Evolutionary conservation across 2,113 vertebrate species (phyloP).

Genomic region (Gymnobelideus leadbeateri): DNA sequence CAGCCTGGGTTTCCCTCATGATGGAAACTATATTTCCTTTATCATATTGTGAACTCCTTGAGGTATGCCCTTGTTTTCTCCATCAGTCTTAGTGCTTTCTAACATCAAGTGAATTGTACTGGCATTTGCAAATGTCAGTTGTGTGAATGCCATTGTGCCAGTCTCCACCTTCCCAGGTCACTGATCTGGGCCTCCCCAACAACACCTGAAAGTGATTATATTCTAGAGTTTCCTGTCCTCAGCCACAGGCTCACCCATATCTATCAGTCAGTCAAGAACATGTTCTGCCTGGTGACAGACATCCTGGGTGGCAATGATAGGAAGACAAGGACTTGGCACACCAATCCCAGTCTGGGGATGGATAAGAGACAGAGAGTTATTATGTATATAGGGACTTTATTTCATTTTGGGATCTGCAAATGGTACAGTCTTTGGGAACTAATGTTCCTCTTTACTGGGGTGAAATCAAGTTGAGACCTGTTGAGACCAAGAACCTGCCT

Average conservation of each 20-base stretch:
- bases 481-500: neutral
- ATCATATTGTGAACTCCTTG: neutral
- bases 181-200: neutral
- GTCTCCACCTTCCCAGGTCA: neutral
- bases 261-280: neutral
- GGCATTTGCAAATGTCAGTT: neutral
- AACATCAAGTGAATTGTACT: neutral
- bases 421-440: neutral
- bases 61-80: neutral
- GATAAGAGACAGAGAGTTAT: neutral
- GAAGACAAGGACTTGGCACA: neutral
- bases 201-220: neutral
- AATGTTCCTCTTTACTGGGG: neutral
- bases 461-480: neutral
- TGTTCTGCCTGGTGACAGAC: neutral
- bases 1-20: neutral
- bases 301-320: neutral
- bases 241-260: neutral
- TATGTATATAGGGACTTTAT: neutral
- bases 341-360: neutral
- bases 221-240: neutral
- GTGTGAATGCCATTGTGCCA: neutral
- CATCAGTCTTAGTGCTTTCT: neutral
- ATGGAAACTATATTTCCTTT: neutral
- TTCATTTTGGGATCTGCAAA: neutral